These are phyloP conservation scores for Lepus americanus DNA, from an alignment of 2,113 vertebrate genomes.

Conservation along the genomic window DNA sequence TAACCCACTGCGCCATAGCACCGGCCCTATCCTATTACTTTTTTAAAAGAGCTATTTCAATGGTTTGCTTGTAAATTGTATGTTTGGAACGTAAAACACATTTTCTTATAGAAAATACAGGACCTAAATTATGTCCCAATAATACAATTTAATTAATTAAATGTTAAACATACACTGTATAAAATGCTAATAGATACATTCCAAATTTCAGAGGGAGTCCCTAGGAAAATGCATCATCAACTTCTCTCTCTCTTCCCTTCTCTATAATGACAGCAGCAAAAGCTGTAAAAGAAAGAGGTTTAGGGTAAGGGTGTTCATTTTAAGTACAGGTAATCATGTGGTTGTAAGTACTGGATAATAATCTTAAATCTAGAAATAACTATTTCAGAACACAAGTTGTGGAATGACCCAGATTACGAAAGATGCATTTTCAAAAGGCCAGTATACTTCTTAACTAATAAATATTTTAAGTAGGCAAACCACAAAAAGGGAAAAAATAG, in stretches of 20 bases:
- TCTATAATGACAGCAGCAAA: neutral
- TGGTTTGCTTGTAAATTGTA: neutral
- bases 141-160: neutral
- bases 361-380: slow-evolving; percentile 32
- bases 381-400: neutral
- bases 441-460: slow-evolving; percentile 3
- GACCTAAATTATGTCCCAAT: neutral
- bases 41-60: slow-evolving; percentile 31
- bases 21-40: too few species aligned
- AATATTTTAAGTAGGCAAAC: slow-evolving; percentile 36
- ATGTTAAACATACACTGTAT: slow-evolving; percentile 23
- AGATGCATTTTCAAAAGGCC: neutral
- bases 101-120: slow-evolving; percentile 38
- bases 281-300: neutral
- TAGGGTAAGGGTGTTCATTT: neutral
- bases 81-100: slow-evolving; percentile 10
- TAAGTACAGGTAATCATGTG: slow-evolving; percentile 4
- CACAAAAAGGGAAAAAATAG: neutral
- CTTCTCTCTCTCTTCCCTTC: neutral
- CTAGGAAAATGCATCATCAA: slow-evolving; percentile 30
- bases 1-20: too few species aligned
- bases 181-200: slow-evolving; percentile 35
- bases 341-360: neutral
- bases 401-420: neutral
- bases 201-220: slow-evolving; percentile 20